Evolutionary conservation across 2,113 vertebrate species (phyloP).

Genomic region (Corvus cornix): DNA sequence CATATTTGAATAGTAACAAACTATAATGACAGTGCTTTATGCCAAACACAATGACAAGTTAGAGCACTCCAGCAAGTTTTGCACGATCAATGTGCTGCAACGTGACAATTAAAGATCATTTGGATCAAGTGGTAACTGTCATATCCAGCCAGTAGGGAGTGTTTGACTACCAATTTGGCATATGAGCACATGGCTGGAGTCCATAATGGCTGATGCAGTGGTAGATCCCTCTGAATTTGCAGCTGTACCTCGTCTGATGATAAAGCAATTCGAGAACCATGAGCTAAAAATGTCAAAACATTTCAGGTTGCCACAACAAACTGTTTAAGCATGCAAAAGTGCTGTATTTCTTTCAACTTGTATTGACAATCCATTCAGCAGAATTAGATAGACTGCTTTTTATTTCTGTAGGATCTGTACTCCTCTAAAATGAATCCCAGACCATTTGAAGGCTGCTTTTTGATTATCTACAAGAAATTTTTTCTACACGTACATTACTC

Average conservation of each 20-base stretch:
- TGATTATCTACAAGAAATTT: not conserved
- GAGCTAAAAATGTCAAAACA: not conserved
- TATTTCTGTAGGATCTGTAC: not conserved
- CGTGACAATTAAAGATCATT: not conserved
- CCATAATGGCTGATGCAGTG: not conserved
- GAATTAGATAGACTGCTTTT: not conserved
- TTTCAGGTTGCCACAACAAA: not conserved
- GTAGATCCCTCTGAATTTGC: not conserved
- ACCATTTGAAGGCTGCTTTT: not conserved
- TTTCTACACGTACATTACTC: not conserved
- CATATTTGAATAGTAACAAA: not conserved
- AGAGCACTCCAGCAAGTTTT: not conserved
- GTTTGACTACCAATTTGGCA: constrained; percentile 8
- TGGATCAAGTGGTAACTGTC: not conserved
- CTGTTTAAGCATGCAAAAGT: not conserved
- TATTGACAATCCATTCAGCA: not conserved
- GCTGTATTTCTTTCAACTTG: not conserved
- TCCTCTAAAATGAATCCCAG: not conserved
- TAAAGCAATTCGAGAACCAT: not conserved
- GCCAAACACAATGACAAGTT: not conserved
- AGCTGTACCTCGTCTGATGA: not conserved
- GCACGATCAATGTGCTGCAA: not conserved
- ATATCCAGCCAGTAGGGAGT: not conserved
- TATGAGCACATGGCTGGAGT: not conserved
- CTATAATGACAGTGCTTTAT: not conserved